Evolutionary conservation across 2,113 vertebrate genomes (phyloP).

Genomic region (Chaetops frenatus): DNA sequence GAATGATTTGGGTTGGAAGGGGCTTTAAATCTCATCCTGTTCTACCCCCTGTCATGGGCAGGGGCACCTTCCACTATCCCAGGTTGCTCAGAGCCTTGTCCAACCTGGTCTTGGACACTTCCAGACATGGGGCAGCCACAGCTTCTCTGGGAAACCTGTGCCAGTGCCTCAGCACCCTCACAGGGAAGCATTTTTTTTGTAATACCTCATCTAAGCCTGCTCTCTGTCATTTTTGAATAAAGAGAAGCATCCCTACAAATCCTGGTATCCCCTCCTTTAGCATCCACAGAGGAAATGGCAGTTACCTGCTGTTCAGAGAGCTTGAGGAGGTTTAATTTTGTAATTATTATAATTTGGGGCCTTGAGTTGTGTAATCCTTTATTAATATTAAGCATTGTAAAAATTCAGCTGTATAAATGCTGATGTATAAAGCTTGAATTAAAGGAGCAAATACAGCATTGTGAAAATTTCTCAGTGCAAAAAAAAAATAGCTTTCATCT

Average conservation of each 20-base stretch:
- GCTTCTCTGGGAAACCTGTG: neutral
- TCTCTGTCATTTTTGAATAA: neutral
- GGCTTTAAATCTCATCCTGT: neutral
- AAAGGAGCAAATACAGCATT: neutral
- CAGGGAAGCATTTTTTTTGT: neutral
- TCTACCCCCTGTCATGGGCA: neutral
- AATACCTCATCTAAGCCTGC: neutral
- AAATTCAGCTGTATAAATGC: neutral
- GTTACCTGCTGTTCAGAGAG: neutral
- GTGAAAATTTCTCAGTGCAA: neutral
- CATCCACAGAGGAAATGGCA: neutral
- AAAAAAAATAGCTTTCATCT: neutral
- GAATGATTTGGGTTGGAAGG: neutral
- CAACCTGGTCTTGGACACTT: neutral
- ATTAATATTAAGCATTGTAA: neutral
- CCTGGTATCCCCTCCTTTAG: neutral
- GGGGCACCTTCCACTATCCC: neutral
- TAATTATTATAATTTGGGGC: neutral
- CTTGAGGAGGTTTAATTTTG: neutral
- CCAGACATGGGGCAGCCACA: neutral
- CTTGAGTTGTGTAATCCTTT: neutral
- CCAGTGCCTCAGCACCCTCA: neutral
- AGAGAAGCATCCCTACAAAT: neutral
- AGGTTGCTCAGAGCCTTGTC: neutral
- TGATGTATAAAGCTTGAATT: neutral